Conservation (phyloP, 2,797 vertebrate genomes). For the Liparis tanakae region DNA sequence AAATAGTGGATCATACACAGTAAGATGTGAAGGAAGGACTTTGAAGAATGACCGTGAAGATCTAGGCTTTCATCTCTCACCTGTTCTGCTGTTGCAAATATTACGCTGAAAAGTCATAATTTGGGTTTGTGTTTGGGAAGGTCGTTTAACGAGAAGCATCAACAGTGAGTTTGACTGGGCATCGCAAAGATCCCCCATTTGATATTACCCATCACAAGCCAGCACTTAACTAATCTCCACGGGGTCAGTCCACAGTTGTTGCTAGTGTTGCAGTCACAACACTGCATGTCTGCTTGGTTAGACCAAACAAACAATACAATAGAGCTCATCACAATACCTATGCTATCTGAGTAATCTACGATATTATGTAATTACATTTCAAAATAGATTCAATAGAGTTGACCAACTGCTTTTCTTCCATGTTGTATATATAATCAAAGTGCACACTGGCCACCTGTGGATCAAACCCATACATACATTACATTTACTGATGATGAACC, state of each 20-base stretch:
- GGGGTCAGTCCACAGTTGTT: constrained; percentile 5
- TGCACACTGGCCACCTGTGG: not conserved
- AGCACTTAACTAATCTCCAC: constrained; percentile 7
- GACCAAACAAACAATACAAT: constrained; percentile 6
- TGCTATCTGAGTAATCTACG: not conserved
- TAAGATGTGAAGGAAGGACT: constrained; percentile 4
- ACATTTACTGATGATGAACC: constrained; percentile 10
- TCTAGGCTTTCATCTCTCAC: not conserved
- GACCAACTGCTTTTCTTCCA: not conserved
- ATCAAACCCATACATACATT: constrained; percentile 7
- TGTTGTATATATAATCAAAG: not conserved
- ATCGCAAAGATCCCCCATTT: not conserved
- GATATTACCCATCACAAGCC: not conserved
- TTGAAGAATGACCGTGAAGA: not conserved
- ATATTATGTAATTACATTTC: not conserved
- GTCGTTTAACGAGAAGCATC: not conserved
- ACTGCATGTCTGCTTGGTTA: constrained; percentile 15
- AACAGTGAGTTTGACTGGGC: not conserved
- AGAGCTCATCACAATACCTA: not conserved
- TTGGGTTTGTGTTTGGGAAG: not conserved
- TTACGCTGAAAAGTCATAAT: not conserved
- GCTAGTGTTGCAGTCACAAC: constrained; percentile 6
- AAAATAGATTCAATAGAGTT: not conserved
- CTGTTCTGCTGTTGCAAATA: not conserved
- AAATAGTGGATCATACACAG: constrained; percentile 11